phyloP scores from a whole-genome alignment of 2,113 vertebrate species.

The Falcunculus frontatus region DNA sequence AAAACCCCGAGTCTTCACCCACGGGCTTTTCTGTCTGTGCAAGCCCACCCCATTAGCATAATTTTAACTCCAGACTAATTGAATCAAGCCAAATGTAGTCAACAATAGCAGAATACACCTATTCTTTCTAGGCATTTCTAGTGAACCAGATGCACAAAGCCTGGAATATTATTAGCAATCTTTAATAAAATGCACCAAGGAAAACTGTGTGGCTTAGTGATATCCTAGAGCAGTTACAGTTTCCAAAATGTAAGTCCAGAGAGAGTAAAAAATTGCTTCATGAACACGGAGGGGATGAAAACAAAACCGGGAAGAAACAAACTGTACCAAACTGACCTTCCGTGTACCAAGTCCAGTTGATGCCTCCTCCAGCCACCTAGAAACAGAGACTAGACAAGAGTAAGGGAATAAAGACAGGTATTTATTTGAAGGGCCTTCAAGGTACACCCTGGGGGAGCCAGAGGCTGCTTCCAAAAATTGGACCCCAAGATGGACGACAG shows the following conservation, averaged over 20 bases:
- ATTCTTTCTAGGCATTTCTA: neutral
- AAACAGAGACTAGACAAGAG: no score
- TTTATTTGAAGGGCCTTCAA: no score
- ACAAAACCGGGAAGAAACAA: neutral
- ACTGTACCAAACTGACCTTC: neutral
- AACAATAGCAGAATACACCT: neutral
- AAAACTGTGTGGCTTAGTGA: neutral
- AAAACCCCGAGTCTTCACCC: neutral
- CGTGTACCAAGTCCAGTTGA: neutral
- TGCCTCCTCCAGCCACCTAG: no score
- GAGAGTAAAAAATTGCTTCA: neutral
- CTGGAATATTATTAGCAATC: neutral
- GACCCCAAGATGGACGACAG: no score
- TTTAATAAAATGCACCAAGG: neutral
- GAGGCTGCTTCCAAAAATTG: no score
- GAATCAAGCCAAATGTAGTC: neutral
- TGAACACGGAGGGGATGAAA: neutral
- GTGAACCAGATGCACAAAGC: neutral
- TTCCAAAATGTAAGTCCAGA: neutral
- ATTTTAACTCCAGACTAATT: constrained; percentile 33
- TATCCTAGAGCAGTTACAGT: neutral
- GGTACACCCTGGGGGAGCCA: no score
- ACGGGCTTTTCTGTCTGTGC: neutral
- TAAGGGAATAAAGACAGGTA: no score
- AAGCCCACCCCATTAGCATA: neutral